These are phyloP conservation scores for Liparis tanakae DNA, from an alignment of 2,797 vertebrate genomes.

Conservation along the genomic window DNA sequence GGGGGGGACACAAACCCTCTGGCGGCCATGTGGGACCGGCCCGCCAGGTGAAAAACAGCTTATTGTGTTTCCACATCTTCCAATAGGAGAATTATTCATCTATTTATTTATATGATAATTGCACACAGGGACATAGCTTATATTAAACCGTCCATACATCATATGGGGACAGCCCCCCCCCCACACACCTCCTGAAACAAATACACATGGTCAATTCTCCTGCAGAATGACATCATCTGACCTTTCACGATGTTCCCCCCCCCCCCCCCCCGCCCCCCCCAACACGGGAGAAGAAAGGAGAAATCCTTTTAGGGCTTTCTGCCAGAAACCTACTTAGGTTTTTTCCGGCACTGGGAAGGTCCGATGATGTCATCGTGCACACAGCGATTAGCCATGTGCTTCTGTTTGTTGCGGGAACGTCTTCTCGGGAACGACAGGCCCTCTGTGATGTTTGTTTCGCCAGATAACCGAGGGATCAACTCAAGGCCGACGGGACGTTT, in stretches of 20 bases:
- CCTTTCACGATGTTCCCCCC: not conserved
- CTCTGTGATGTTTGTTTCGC: too few species aligned
- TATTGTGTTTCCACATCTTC: conserved; percentile 6
- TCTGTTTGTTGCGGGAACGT: not conserved
- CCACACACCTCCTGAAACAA: not conserved
- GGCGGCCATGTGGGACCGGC: not conserved
- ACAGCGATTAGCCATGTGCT: not conserved
- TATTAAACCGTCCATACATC: not conserved
- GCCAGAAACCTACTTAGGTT: not conserved
- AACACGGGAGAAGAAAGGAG: not conserved
- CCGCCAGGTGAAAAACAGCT: not conserved
- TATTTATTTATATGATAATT: not conserved
- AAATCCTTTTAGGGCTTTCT: not conserved
- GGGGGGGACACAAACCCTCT: not conserved
- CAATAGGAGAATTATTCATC: not conserved
- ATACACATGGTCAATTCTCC: not conserved
- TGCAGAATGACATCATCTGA: not conserved
- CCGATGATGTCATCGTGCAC: not conserved
- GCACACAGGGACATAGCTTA: not conserved
- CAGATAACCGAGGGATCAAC: too few species aligned
- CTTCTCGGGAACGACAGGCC: too few species aligned
- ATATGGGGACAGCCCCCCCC: not conserved
- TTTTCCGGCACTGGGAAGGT: not conserved
- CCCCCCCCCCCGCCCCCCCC: fast-evolving
- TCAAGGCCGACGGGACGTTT: too few species aligned